Percentiles rank a stretch among this genome's conserved stretches.
phyloP scores from a whole-genome alignment of 1,140 invertebrate genomes.

The Aporrectodea caliginosa region DNA sequence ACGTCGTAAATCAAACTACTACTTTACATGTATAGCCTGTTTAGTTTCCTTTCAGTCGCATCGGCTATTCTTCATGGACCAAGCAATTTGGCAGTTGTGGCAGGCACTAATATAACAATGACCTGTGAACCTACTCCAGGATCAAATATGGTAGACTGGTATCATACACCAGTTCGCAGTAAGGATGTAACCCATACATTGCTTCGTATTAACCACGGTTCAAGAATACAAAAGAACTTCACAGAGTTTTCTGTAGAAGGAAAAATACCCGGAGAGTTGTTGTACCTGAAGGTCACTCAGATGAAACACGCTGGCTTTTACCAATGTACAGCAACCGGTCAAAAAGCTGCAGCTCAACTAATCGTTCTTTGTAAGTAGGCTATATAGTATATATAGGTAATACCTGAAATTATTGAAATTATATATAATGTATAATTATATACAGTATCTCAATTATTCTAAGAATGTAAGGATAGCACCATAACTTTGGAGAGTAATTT shows the following conservation, averaged over 20 bases:
- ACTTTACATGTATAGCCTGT: too few species aligned
- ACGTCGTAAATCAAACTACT: too few species aligned
- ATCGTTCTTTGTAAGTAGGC: not conserved
- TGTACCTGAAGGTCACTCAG: not conserved
- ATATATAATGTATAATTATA: too few species aligned
- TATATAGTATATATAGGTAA: too few species aligned
- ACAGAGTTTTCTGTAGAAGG: not conserved
- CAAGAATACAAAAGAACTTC: not conserved
- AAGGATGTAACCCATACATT: not conserved
- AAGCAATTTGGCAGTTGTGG: not conserved
- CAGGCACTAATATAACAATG: not conserved
- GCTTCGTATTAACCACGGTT: not conserved
- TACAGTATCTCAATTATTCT: too few species aligned
- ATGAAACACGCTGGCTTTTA: not conserved
- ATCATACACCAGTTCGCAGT: not conserved
- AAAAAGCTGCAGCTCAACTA: not conserved
- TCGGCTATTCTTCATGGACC: not conserved
- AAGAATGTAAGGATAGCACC: too few species aligned
- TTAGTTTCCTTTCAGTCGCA: too few species aligned
- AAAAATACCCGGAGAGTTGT: not conserved
- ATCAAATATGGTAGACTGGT: not conserved
- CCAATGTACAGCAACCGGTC: not conserved
- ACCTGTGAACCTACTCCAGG: not conserved
- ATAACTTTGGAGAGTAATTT: too few species aligned
- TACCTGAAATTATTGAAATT: too few species aligned